These are phyloP conservation scores for Pycnomerus fuliginosus DNA, from an alignment of 2,888 invertebrate species.

Conservation along the genomic window DNA sequence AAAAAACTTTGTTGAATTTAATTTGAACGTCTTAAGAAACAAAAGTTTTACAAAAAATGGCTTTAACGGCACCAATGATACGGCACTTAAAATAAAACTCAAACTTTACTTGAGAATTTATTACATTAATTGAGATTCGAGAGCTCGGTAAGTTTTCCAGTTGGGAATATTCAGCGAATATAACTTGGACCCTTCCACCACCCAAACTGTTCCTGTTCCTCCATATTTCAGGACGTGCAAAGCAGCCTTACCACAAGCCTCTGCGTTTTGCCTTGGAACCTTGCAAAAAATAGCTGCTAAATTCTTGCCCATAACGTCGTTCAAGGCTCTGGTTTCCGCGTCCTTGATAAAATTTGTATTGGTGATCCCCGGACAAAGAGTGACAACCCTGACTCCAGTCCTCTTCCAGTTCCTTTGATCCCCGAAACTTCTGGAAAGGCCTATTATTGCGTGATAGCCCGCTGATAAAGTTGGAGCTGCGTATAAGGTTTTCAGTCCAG, in stretches of 20 bases:
- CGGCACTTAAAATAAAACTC: not conserved
- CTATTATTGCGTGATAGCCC: conserved; percentile 49
- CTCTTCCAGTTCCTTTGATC: conserved; percentile 39
- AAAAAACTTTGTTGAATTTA: too few species aligned
- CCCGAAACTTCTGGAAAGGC: conserved; percentile 45
- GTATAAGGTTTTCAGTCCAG: conserved; percentile 52
- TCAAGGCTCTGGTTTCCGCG: conserved; percentile 34
- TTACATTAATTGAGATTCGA: conserved; percentile 28
- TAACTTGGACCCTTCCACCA: conserved; percentile 45
- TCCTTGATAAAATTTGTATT: conserved; percentile 43
- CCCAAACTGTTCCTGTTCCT: conserved; percentile 45
- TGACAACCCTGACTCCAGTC: conserved; percentile 48
- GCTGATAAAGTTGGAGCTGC: conserved; percentile 54
- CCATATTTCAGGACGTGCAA: conserved; percentile 43
- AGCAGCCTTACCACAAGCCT: conserved; percentile 42
- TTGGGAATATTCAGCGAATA: conserved; percentile 34
- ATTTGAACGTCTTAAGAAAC: too few species aligned
- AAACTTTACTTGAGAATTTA: conserved; percentile 3
- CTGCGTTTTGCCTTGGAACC: conserved; percentile 39
- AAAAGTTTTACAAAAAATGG: too few species aligned
- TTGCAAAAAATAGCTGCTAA: conserved; percentile 29
- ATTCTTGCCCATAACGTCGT: conserved; percentile 31
- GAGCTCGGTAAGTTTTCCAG: conserved; percentile 26
- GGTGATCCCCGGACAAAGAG: conserved; percentile 49
- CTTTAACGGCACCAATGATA: too few species aligned